Base-by-base conservation (phyloP, 1,140 invertebrate genomes). In the Drosophila ananassae region DNA sequence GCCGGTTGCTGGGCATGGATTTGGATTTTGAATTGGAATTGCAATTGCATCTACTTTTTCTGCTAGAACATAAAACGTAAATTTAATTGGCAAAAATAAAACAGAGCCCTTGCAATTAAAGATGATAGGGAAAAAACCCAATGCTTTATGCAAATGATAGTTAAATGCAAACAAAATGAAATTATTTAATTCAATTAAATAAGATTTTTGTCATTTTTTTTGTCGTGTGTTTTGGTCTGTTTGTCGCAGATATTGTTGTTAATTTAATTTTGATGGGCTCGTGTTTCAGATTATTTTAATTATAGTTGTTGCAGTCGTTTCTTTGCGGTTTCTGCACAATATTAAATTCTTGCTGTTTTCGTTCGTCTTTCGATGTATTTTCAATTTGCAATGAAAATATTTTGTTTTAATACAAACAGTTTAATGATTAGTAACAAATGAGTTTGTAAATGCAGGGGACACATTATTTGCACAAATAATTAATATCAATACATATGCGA, bases 181-280 rank as follows among this genome's bases (percentile, higher is more conserved):
- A 90, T 89, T 89, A 89, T 89, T 89, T 89, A 89, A 89, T 71
- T 89, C 13, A 78, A 89, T 89, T 89, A 89, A 89, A 89, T 89
- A 89, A 89, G 61, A 89, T 84, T 80, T 85, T 87, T 89, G 82
- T 69, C 79, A 46, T 24, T 41, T 72, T 72, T 76, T 30, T 54
- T n/a, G 39, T 54, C 25, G 34, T 46, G 10, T 47, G 24, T 44
- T 53, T 66, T 41, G 34, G 34, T 37, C 34, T 24, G 39, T 28
- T 25, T 21, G 30, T 34, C 34, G 34, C 44, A 13, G 21, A 25
- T 56, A 25, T 54, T 73, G 46, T 64, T 73, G 50, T 64, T 55
- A 79, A 71, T 82, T 80, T 50, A 46, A 50, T 52, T 64, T 60
- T 50, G 22, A 37, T 68, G 41, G 32, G 50, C 24, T 22, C 10